Evolutionary conservation across 2,113 vertebrate genomes (phyloP).

Genomic region (Condylura cristata): DNA sequence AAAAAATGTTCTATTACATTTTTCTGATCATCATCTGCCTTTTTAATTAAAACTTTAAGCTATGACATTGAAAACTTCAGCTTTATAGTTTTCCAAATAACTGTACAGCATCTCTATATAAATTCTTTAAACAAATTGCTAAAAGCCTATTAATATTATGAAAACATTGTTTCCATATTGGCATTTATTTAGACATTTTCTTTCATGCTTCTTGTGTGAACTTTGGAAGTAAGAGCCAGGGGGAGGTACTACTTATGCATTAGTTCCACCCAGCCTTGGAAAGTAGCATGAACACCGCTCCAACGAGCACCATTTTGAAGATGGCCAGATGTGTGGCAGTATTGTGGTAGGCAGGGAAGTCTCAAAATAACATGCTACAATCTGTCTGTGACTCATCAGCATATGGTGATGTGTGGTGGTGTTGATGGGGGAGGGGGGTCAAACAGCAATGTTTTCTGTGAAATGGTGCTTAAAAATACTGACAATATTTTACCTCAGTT

Average conservation of each 20-base stretch:
- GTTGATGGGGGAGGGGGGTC: not conserved
- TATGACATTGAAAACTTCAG: not conserved
- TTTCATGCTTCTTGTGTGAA: not conserved
- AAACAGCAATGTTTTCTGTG: constrained; percentile 67
- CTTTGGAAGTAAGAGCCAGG: not conserved
- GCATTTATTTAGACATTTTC: not conserved
- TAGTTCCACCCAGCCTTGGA: constrained; percentile 58
- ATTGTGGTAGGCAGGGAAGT: constrained; percentile 42
- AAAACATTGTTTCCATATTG: not conserved
- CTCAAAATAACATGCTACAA: constrained; percentile 58
- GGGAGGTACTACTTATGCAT: constrained; percentile 28
- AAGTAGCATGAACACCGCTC: constrained; percentile 62
- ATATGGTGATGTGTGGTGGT: not conserved
- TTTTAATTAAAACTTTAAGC: constrained; percentile 43
- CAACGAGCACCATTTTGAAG: constrained; percentile 69
- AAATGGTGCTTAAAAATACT: constrained; percentile 71
- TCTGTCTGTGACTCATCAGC: constrained; percentile 51
- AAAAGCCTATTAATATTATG: constrained; percentile 5
- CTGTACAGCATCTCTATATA: not conserved
- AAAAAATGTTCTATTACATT: not conserved
- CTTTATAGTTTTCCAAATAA: constrained; percentile 21
- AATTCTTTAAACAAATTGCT: constrained; percentile 14
- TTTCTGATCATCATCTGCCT: not conserved
- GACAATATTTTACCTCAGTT: constrained; percentile 71
- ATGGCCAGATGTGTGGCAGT: constrained; percentile 75